Evolutionary conservation across 2,797 vertebrate genomes (phyloP), one percentile per base, ranked within the genome.

Genomic region (Harpagifer antarcticus): DNA sequence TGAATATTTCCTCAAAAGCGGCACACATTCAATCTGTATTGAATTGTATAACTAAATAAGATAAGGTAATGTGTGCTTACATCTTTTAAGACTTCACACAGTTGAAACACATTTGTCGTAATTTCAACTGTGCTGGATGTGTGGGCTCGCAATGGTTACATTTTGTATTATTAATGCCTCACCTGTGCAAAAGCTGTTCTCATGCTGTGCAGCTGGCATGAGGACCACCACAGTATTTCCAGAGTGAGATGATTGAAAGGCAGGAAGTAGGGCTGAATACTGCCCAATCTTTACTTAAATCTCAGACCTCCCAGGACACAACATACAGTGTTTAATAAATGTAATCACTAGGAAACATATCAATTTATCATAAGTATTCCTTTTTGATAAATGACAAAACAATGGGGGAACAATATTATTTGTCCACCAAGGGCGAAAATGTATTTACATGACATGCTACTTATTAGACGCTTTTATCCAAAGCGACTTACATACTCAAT

Each of bases 261-360:
- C 78, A 89, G 89, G 88, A 89, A 89, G 88, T 73, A 58, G 37
- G 31, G 20, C 48, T 59, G 57, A 82, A 89, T 75, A 55, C 74
- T 60, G 68, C 40, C 63, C 68, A 80, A 79, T 76, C 83, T 55
- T 74, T 16, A 74, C 62, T 75, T 89, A 89, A 92, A 82, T 83
- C n/a, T 61, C 56, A 78, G 89, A 90, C 90, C 93, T 90, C 87
- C 83, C 83, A 89, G 76, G 60, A 63, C 52, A 72, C 60, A 79
- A 83, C 72, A 68, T 49, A 63, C 19, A 72, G 15, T 0, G 12
- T 65, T 63, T 56, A 33, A 44, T 16, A 16, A 64, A 68, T 45
- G 5, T 2, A 19, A 54, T 12, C 27, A 3, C 11, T 11, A 43
- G 19, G 43, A 14, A 52, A 4, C 2, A 52, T 33, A 43, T 37